These are phyloP conservation scores for Crenuchus spilurus DNA, from an alignment of 2,797 vertebrate genomes.

Conservation along the genomic window DNA sequence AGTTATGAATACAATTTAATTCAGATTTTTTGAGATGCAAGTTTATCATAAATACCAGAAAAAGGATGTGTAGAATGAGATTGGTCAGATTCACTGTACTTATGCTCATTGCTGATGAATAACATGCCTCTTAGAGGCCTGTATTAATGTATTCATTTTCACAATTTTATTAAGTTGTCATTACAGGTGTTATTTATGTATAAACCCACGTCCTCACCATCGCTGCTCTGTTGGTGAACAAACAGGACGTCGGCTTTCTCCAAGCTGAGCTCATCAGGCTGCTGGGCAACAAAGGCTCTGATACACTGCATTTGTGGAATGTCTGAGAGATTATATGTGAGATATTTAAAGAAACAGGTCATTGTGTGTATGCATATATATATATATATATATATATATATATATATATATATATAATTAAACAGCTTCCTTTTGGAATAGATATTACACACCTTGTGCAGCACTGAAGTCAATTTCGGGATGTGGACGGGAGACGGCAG, in stretches of 20 bases:
- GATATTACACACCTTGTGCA: constrained; percentile 79
- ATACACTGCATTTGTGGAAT: constrained; percentile 91
- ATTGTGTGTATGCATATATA: too few relatives aligned
- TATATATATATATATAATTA: constrained; percentile 9
- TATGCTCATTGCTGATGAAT: neutral
- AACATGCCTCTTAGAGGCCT: neutral
- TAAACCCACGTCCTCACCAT: constrained; percentile 83
- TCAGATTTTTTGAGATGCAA: too few relatives aligned
- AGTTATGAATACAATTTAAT: too few relatives aligned
- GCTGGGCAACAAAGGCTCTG: constrained; percentile 84
- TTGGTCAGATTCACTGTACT: neutral
- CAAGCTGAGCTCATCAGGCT: constrained; percentile 91
- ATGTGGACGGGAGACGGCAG: constrained; percentile 84
- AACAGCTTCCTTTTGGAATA: constrained; percentile 17
- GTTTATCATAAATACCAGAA: too few relatives aligned
- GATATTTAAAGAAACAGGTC: neutral
- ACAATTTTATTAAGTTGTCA: neutral
- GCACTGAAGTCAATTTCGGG: constrained; percentile 84
- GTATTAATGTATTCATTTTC: neutral
- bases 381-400: too few relatives aligned
- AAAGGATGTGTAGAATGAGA: neutral
- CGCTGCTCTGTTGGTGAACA: constrained; percentile 86
- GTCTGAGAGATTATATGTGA: constrained; percentile 70
- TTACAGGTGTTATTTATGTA: too few relatives aligned
- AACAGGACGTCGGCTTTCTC: constrained; percentile 94